phyloP scores from a whole-genome alignment of 2,113 vertebrate species.

The Dendrocopos noguchii region DNA sequence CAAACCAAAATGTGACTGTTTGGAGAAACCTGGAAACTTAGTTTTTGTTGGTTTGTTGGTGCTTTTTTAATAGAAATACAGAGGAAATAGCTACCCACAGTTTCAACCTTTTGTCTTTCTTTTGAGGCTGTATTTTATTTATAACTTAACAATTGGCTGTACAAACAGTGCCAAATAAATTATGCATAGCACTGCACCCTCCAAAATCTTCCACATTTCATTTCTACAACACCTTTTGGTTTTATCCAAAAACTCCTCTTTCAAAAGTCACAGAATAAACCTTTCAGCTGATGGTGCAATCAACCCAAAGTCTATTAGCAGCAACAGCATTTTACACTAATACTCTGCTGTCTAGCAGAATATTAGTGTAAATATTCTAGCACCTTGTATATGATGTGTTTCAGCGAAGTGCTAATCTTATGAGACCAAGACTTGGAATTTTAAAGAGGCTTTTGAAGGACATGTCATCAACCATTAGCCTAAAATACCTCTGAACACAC shows the following conservation, averaged over 20 bases:
- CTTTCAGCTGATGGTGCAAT: background rate
- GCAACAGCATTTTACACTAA: background rate
- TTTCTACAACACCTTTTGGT: background rate
- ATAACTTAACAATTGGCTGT: constrained; percentile 33
- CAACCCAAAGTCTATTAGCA: background rate
- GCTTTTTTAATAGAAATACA: background rate
- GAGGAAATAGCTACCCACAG: background rate
- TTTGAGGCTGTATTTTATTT: constrained; percentile 47
- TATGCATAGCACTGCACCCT: constrained; percentile 6
- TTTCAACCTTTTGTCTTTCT: constrained; percentile 16
- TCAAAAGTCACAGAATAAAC: background rate
- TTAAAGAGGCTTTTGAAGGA: background rate
- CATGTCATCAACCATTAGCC: background rate
- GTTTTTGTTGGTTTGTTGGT: background rate
- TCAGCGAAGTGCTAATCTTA: background rate
- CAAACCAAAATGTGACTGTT: constrained; percentile 19
- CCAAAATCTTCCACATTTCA: background rate
- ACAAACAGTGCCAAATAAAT: constrained; percentile 44
- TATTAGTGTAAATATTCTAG: background rate
- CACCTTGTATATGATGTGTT: background rate
- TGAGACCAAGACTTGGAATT: background rate
- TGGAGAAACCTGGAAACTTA: background rate
- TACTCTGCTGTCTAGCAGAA: background rate
- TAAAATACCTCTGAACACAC: background rate
- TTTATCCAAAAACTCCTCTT: background rate